These are phyloP conservation scores for Drosophila yooni DNA, from an alignment of 2,888 invertebrate species.

Conservation along the genomic window DNA sequence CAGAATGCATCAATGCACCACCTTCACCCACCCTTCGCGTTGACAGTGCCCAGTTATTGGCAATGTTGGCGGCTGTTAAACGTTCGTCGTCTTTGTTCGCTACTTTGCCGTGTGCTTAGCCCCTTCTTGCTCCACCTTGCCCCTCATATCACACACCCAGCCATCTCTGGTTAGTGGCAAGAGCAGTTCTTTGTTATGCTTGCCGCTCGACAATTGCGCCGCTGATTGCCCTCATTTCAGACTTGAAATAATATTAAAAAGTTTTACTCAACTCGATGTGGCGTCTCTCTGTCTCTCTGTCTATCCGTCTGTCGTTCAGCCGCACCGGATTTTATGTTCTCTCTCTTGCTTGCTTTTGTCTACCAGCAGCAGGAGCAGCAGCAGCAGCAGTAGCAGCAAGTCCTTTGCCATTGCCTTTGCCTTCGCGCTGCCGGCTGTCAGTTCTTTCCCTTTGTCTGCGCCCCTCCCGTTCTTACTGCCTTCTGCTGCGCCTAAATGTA, in stretches of 20 bases:
- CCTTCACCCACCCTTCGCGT: constrained; percentile 21
- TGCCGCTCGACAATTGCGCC: constrained; percentile 79
- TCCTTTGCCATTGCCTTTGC: constrained; percentile 6
- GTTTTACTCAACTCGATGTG: constrained; percentile 67
- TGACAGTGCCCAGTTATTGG: constrained; percentile 69
- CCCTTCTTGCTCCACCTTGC: background rate
- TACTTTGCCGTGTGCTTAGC: constrained; percentile 43
- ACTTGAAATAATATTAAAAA: constrained; percentile 82
- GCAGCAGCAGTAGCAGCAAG: constrained; percentile 9
- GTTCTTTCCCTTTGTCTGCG: constrained; percentile 37
- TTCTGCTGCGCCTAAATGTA: constrained; percentile 44
- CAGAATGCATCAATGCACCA: constrained; percentile 57
- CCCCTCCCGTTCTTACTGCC: background rate
- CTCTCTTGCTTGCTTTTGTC: constrained; percentile 47
- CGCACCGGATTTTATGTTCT: constrained; percentile 59
- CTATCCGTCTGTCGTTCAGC: constrained; percentile 17
- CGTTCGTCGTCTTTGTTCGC: constrained; percentile 68
- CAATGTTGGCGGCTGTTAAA: constrained; percentile 63
- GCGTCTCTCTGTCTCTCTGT: constrained; percentile 26
- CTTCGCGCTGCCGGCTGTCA: constrained; percentile 22
- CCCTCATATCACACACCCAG: background rate
- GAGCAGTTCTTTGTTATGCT: constrained; percentile 73
- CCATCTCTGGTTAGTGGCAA: constrained; percentile 39
- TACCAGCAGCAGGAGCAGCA: constrained; percentile 21
- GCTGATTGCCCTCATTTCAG: constrained; percentile 83